phyloP scores from a whole-genome alignment of 2,797 vertebrate genomes.

The Sparus aurata region DNA sequence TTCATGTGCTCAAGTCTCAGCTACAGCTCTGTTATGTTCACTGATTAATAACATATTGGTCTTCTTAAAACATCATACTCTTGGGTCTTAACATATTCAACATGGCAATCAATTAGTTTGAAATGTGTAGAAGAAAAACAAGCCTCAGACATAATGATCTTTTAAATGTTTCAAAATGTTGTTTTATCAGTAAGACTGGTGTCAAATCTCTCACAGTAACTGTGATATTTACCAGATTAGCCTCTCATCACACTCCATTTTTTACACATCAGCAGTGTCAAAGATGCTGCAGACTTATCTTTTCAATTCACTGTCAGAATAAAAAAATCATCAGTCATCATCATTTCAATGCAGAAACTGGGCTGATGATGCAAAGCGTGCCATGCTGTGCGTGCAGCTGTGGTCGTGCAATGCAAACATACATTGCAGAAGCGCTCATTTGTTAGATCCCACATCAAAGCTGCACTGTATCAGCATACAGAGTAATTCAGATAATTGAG shows the following conservation, averaged over 20 bases:
- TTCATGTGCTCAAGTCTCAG: not conserved
- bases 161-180: not conserved
- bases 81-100: not conserved
- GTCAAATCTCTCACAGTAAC: not conserved
- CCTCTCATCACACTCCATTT: not conserved
- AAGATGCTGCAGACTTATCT: not conserved
- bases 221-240: not conserved
- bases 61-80: not conserved
- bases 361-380: slow-evolving; percentile 38
- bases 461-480: not conserved
- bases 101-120: not conserved
- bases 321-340: slow-evolving; percentile 24
- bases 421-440: not conserved
- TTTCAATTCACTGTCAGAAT: not conserved
- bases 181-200: not conserved
- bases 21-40: not conserved
- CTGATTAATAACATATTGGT: not conserved
- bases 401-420: slow-evolving; percentile 1
- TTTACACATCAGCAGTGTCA: slow-evolving; percentile 8
- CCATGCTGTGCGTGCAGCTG: slow-evolving; percentile 12
- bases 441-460: slow-evolving; percentile 38
- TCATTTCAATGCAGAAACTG: slow-evolving; percentile 11
- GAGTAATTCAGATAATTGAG: slow-evolving; percentile 33
- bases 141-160: not conserved
- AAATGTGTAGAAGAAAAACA: not conserved